Conservation (phyloP, 2,113 vertebrate species). For the Carassius gibelio region DNA sequence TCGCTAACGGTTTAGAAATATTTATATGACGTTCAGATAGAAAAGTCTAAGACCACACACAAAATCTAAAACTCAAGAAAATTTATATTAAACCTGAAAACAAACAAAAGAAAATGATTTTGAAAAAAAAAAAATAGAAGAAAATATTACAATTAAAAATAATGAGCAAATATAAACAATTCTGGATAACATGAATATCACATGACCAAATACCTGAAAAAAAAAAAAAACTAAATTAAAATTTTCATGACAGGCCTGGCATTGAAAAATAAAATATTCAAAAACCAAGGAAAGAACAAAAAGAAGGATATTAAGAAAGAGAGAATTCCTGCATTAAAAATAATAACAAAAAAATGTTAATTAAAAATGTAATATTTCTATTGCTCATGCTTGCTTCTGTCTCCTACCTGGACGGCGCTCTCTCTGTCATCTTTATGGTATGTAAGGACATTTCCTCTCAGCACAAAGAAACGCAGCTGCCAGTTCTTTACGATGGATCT, state of each 20-base stretch:
- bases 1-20: background rate
- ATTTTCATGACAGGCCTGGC: background rate
- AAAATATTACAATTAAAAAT: background rate
- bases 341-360: background rate
- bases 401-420: constrained; percentile 81
- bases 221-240: no score
- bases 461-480: constrained; percentile 90
- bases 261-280: background rate
- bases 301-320: no score
- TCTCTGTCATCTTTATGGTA: constrained; percentile 95
- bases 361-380: no score
- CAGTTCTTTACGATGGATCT: constrained; percentile 93
- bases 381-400: background rate
- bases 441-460: constrained; percentile 83
- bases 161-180: no score
- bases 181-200: no score
- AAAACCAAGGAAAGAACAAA: background rate
- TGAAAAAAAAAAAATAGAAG: background rate
- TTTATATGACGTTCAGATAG: background rate
- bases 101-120: background rate
- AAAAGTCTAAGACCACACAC: background rate
- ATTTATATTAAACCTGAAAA: background rate
- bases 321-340: background rate
- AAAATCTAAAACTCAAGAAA: background rate
- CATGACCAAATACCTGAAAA: no score